phyloP scores from a whole-genome alignment of 1,140 invertebrate genomes.

The Anoplophora glabripennis region DNA sequence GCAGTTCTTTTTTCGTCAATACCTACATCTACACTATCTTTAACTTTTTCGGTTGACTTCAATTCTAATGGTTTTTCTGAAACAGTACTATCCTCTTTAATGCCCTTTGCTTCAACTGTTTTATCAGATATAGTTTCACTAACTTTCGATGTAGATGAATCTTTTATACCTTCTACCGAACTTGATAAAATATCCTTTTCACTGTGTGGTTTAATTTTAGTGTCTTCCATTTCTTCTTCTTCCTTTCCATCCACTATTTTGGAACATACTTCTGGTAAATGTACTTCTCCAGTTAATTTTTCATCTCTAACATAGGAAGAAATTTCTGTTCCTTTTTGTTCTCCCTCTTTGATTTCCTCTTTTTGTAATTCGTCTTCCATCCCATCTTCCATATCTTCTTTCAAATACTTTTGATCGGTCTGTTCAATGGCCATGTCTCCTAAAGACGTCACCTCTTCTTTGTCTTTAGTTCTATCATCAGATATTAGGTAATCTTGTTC shows the following conservation, averaged over 20 bases:
- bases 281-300: not conserved
- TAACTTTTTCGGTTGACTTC: not conserved
- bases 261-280: not conserved
- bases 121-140: not conserved
- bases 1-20: not conserved
- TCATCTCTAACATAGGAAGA: not conserved
- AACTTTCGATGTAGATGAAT: not conserved
- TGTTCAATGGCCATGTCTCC: conserved; percentile 1
- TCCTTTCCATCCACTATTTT: not conserved
- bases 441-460: conserved; percentile 6
- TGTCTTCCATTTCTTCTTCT: not conserved
- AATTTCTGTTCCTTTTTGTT: not conserved
- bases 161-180: not conserved
- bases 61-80: no score
- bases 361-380: not conserved
- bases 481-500: not conserved
- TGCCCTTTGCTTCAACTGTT: not conserved
- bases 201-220: not conserved
- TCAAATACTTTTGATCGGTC: conserved; percentile 13
- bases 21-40: not conserved
- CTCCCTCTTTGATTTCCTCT: conserved; percentile 6
- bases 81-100: not conserved
- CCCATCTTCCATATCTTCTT: conserved; percentile 8
- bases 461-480: not conserved
- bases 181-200: not conserved